Base-by-base conservation (phyloP, 2,888 invertebrate genomes). In the Trissonchulus latispiculum region DNA sequence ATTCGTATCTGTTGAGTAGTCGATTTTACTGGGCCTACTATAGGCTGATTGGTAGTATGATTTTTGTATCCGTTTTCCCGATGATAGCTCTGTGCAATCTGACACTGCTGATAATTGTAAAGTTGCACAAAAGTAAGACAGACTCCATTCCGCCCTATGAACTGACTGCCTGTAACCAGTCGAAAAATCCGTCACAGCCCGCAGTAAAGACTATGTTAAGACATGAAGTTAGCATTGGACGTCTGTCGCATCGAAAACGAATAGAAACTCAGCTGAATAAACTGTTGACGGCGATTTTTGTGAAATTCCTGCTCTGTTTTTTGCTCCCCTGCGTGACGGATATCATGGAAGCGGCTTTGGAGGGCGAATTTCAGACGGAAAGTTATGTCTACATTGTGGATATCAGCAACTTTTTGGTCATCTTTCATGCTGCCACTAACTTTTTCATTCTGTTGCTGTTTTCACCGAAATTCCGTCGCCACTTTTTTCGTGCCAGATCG, bases 391-490 rank as follows among this genome's bases (percentile, higher is more conserved):
- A 68, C 36, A 36, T 68, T 32, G 69, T 68, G 28, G 69, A 68
- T 35, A 68, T 68, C 3, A 68, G 69, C 33, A 68, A 68, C 36
- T 68, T 68, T 68, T n/a, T 68, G 31, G 69, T 68, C 2, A 68
- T 68, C 8, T n/a, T n/a, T 3, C 69, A 68, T 68, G 31, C 69
- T n/a, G 69, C 69, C 8, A 68, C 69, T 23, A 68, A 68, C 36
- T 68, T 68, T 36, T 32, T 33, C 33, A n/a, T 68, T 68, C 69
- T 36, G 15, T 68, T 68, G 33, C n/a, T 68, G 33, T 68, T n/a
- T 36, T 32, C 3, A n/a, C 69, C 69, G 8, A 48, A 48, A 48
- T 48, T 48, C 8, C 8, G 48, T 15, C 8, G 23, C 23, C 48
- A 48, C 48, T 23, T 48, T 8, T 48, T 48, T 8, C 48, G n/a